phyloP scores from a whole-genome alignment of 1,140 invertebrate genomes.

The Papilio machaon region DNA sequence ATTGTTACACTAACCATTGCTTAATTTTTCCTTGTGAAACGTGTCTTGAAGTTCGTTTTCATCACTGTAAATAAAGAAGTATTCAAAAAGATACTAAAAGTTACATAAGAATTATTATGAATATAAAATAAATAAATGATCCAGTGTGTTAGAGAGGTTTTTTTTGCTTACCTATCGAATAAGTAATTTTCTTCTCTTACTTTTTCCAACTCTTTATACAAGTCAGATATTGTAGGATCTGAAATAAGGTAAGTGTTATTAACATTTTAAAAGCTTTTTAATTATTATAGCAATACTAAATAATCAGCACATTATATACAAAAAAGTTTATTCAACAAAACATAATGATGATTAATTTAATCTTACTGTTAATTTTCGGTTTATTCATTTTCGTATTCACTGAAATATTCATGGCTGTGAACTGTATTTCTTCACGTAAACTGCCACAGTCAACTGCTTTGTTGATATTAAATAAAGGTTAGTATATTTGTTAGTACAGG shows the following conservation, averaged over 20 bases:
- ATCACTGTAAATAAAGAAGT: not conserved
- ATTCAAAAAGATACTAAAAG: too few species aligned
- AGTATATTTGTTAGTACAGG: not conserved
- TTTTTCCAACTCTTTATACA: conserved; percentile 11
- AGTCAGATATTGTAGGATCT: not conserved
- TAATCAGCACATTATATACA: not conserved
- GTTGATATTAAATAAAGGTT: not conserved
- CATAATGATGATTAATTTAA: too few species aligned
- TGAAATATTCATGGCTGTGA: not conserved
- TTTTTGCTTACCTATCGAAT: not conserved
- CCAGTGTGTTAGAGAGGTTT: too few species aligned
- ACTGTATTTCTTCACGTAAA: not conserved
- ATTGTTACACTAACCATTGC: not conserved
- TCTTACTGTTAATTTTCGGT: not conserved
- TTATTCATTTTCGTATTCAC: not conserved
- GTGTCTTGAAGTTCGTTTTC: not conserved
- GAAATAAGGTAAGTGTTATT: not conserved
- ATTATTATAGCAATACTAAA: too few species aligned
- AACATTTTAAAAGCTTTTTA: not conserved
- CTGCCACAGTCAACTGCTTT: not conserved
- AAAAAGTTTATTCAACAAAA: not conserved
- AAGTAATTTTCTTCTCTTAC: not conserved
- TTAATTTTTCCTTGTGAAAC: not conserved
- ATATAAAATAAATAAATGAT: too few species aligned
- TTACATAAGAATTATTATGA: not conserved